Evolutionary conservation across 2,888 invertebrate species (phyloP).

Genomic region (Ophioninae sp.): DNA sequence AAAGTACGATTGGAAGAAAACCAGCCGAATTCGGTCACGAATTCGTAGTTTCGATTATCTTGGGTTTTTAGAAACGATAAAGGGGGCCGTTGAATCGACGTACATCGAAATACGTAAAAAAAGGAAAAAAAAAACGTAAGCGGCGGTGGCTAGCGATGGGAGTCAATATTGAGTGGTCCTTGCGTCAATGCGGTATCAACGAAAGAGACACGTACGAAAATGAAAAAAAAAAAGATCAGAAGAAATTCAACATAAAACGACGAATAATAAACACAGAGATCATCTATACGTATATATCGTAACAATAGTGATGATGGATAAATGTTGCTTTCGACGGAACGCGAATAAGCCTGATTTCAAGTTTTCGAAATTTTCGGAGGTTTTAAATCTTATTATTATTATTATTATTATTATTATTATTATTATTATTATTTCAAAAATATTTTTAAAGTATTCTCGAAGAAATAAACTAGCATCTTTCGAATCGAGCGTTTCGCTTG

Average conservation of each 20-base stretch:
- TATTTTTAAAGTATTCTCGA: no score
- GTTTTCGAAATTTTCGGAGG: neutral
- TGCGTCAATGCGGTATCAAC: slow-evolving; percentile 83
- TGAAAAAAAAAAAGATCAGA: slow-evolving; percentile 26
- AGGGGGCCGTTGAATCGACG: slow-evolving; percentile 59
- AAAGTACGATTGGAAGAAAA: neutral
- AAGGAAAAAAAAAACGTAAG: slow-evolving; percentile 78
- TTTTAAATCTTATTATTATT: no score
- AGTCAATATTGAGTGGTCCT: slow-evolving; percentile 88
- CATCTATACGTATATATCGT: slow-evolving; percentile 61
- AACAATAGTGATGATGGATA: neutral
- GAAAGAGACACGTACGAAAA: slow-evolving; percentile 64
- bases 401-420: no score
- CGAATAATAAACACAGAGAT: slow-evolving; percentile 55
- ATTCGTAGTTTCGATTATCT: neutral
- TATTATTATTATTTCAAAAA: no score
- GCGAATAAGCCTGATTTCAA: neutral
- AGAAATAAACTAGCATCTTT: no score
- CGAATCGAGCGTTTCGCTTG: neutral
- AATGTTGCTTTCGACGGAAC: neutral
- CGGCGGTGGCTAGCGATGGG: slow-evolving; percentile 79
- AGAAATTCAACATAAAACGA: slow-evolving; percentile 24
- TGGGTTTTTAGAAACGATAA: neutral
- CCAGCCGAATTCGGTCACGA: neutral
- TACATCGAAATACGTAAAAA: slow-evolving; percentile 65